Percentiles rank a stretch among this genome's conserved stretches.
phyloP scores from a whole-genome alignment of 2,113 vertebrate species.

The Indicator indicator region DNA sequence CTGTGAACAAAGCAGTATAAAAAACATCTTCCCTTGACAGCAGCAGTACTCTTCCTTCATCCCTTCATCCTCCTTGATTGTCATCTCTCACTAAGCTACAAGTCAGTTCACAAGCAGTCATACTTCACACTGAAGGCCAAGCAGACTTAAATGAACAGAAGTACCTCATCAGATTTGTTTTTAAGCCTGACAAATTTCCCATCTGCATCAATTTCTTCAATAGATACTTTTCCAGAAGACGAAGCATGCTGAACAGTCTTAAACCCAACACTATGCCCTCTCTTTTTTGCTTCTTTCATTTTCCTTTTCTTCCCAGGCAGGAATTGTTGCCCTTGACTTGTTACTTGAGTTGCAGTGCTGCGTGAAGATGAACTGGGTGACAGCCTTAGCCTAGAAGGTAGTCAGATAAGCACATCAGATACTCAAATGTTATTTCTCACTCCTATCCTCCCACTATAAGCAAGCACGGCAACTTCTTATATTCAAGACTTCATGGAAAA shows the following conservation, averaged over 20 bases:
- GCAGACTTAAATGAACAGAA: not conserved
- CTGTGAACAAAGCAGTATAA: not conserved
- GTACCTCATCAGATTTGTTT: constrained; percentile 80
- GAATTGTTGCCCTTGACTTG: constrained; percentile 45
- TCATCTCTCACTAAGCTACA: not conserved
- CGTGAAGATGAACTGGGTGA: constrained; percentile 73
- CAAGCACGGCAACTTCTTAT: not conserved
- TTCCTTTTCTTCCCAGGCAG: constrained; percentile 81
- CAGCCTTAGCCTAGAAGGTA: constrained; percentile 77
- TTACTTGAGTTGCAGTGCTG: not conserved
- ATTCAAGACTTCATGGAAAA: not conserved
- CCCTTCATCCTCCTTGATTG: not conserved
- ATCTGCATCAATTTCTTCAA: constrained; percentile 81
- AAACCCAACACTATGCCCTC: constrained; percentile 12
- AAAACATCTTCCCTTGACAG: not conserved
- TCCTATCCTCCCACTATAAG: not conserved
- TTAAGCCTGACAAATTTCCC: constrained; percentile 82
- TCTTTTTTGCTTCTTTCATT: constrained; percentile 58
- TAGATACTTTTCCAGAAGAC: constrained; percentile 68
- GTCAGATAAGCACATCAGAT: not conserved
- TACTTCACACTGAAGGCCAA: not conserved
- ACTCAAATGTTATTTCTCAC: not conserved
- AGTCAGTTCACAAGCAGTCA: not conserved
- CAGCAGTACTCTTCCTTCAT: not conserved
- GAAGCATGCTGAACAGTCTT: constrained; percentile 75